Evolutionary conservation across 2,888 invertebrate species (phyloP).

Genomic region (Brassicogethes aeneus): DNA sequence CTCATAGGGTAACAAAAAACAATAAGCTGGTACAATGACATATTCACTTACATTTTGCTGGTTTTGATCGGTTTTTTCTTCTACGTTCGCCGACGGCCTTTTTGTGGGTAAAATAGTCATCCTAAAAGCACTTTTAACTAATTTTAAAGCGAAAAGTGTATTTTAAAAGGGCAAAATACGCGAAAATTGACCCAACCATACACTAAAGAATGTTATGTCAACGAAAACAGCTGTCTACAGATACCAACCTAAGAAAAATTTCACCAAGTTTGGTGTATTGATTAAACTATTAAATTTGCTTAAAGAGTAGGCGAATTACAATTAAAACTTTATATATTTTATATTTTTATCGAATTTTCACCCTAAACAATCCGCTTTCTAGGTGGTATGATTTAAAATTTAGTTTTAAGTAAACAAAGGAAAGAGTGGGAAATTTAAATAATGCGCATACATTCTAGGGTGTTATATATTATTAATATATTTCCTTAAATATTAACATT

Average conservation of each 20-base stretch:
- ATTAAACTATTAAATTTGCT: background rate
- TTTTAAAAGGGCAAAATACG: background rate
- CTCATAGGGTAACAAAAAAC: too few relatives aligned
- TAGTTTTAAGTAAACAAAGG: too few relatives aligned
- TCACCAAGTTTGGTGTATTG: background rate
- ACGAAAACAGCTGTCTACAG: constrained; percentile 6
- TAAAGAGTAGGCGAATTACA: too few relatives aligned
- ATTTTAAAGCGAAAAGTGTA: background rate
- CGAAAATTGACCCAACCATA: background rate
- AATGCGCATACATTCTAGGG: too few relatives aligned
- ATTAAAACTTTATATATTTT: too few relatives aligned
- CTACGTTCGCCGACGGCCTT: constrained; percentile 29
- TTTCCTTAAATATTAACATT: too few relatives aligned
- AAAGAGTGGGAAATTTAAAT: too few relatives aligned
- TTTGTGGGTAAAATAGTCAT: constrained; percentile 41
- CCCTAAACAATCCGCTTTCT: too few relatives aligned
- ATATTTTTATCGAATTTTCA: too few relatives aligned
- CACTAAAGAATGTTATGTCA: constrained; percentile 9
- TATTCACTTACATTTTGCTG: constrained; percentile 37
- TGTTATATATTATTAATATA: too few relatives aligned
- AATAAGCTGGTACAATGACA: too few relatives aligned
- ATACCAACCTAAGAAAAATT: constrained; percentile 3
- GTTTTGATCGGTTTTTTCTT: constrained; percentile 34
- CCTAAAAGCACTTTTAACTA: constrained; percentile 2
- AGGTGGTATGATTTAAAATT: too few relatives aligned